phyloP scores from a whole-genome alignment of 2,888 invertebrate genomes.

The Falcaria lacertinaria region DNA sequence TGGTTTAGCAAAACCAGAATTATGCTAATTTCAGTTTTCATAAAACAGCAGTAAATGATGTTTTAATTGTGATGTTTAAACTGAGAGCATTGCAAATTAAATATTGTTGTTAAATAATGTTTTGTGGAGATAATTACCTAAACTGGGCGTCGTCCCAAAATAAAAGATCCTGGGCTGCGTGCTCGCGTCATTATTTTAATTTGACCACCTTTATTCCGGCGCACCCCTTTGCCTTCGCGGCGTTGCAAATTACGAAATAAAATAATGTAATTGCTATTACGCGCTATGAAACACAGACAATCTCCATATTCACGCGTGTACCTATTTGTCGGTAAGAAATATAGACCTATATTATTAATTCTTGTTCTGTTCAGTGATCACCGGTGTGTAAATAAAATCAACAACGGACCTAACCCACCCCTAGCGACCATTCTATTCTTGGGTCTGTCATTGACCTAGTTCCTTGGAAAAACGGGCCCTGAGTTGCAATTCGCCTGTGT shows the following conservation, averaged over 20 bases:
- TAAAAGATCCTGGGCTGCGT: slow-evolving; percentile 17
- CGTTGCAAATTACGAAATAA: slow-evolving; percentile 5
- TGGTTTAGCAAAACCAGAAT: too few species aligned
- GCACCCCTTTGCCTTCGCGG: slow-evolving; percentile 15
- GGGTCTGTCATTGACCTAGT: slow-evolving; percentile 73
- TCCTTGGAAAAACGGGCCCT: slow-evolving; percentile 45
- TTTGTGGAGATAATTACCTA: slow-evolving; percentile 28
- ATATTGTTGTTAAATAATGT: slow-evolving; percentile 35
- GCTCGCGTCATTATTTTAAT: slow-evolving; percentile 29
- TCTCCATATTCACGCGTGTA: too few species aligned
- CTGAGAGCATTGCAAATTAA: slow-evolving; percentile 24
- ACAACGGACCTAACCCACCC: slow-evolving; percentile 65
- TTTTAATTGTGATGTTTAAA: slow-evolving; percentile 25
- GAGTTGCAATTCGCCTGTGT: slow-evolving; percentile 49
- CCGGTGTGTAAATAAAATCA: slow-evolving; percentile 31
- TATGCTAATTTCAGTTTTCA: background rate
- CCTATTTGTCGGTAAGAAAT: too few species aligned
- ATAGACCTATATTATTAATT: too few species aligned
- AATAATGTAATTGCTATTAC: background rate
- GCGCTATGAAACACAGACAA: background rate
- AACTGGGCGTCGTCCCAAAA: slow-evolving; percentile 24
- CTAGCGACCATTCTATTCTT: slow-evolving; percentile 69
- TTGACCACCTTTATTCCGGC: slow-evolving; percentile 28
- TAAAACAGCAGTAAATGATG: slow-evolving; percentile 19
- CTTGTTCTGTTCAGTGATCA: slow-evolving; percentile 7